Percentiles rank a stretch among this genome's conserved stretches.
Evolutionary conservation across 2,113 vertebrate genomes (phyloP).

Genomic region (Zeus faber): DNA sequence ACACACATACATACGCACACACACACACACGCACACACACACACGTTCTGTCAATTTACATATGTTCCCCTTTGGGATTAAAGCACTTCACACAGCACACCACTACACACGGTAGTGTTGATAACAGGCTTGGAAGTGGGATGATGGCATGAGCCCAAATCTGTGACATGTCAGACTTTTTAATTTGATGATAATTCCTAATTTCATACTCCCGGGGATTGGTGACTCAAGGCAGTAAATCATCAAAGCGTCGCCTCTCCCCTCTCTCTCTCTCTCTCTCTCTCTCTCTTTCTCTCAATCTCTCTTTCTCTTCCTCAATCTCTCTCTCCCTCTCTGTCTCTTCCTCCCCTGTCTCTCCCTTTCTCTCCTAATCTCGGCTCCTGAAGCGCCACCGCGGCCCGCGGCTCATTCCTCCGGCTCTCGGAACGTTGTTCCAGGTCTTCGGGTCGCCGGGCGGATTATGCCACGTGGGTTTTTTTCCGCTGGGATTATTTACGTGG

Average conservation of each 20-base stretch:
- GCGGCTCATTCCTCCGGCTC: conserved; percentile 40
- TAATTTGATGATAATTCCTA: conserved; percentile 61
- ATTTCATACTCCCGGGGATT: conserved; percentile 45
- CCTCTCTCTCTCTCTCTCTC: conserved; percentile 1
- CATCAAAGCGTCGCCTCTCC: conserved; percentile 54
- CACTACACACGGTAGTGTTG: conserved; percentile 18
- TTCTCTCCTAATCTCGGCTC: conserved; percentile 44
- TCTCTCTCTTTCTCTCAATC: background rate
- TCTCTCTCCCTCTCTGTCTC: background rate
- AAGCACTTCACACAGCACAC: background rate
- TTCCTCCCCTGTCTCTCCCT: conserved; percentile 16
- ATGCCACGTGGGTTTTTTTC: conserved; percentile 37
- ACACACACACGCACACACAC: background rate
- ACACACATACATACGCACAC: background rate
- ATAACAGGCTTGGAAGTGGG: conserved; percentile 37
- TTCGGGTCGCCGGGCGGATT: conserved; percentile 47
- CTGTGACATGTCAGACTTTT: conserved; percentile 42
- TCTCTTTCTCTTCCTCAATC: background rate
- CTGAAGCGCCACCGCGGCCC: conserved; percentile 32
- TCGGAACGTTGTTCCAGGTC: conserved; percentile 41
- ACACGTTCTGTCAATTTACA: background rate
- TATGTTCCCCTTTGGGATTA: conserved; percentile 25
- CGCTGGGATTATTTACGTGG: conserved; percentile 60
- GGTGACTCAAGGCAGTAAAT: conserved; percentile 45
- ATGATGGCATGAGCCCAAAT: conserved; percentile 41